phyloP scores from a whole-genome alignment of 35 echinoderm and acorn worm species.

The Strongylocentrotus purpuratus region DNA sequence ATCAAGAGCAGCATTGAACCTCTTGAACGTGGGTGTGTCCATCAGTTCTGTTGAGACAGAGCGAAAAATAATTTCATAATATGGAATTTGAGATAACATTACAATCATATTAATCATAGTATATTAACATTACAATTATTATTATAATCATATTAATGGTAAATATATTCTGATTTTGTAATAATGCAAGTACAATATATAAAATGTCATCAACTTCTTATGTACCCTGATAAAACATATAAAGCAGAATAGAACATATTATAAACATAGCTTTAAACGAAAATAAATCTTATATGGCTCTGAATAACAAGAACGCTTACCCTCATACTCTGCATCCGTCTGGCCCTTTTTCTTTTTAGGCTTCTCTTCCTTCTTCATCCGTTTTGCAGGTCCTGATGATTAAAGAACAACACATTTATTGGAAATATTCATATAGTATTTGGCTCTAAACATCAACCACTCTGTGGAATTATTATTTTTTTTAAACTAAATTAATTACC shows the following conservation, averaged over 20 bases:
- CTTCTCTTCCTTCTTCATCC: neutral
- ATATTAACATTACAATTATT: no score
- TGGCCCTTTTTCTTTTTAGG: constrained; percentile 26
- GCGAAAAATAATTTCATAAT: neutral
- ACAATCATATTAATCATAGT: neutral
- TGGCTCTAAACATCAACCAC: neutral
- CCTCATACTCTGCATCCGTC: constrained; percentile 17
- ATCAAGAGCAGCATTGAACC: constrained; percentile 88
- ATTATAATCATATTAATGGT: no score
- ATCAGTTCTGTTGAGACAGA: constrained; percentile 62
- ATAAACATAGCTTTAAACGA: neutral
- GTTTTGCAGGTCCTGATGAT: constrained; percentile 20
- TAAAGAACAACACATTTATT: neutral
- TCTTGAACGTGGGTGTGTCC: constrained; percentile 85
- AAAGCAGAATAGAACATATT: no score
- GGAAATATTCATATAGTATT: neutral
- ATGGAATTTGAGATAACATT: neutral
- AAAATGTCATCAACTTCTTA: no score
- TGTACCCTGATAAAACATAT: no score
- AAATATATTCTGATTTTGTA: no score
- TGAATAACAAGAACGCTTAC: neutral
- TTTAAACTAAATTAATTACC: no score
- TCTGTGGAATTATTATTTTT: no score
- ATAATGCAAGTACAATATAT: no score
- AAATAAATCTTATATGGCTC: no score